Conservation (phyloP, 2,888 invertebrate species). For the Seladonia tumulorum region DNA sequence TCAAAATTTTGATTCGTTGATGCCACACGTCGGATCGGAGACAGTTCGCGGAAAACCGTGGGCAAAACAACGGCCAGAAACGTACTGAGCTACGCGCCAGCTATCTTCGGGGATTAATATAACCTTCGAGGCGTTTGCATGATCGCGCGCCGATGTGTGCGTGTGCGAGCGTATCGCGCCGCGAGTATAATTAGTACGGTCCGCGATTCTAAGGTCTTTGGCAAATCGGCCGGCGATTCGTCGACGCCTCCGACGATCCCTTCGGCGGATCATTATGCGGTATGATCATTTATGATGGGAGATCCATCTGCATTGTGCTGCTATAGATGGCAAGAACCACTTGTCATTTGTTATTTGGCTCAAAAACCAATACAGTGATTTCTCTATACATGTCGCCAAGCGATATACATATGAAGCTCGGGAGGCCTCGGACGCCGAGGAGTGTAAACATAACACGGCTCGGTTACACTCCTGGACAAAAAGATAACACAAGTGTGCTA, state of each 20-base stretch:
- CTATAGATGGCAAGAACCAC: no score
- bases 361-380: no score
- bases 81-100: slow-evolving; percentile 78
- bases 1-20: not conserved
- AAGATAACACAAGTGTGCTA: no score
- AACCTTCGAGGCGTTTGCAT: slow-evolving; percentile 77
- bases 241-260: not conserved
- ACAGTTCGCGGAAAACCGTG: slow-evolving; percentile 47
- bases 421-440: no score
- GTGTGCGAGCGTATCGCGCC: slow-evolving; percentile 59
- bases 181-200: slow-evolving; percentile 81
- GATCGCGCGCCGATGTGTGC: slow-evolving; percentile 50
- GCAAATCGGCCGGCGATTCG: slow-evolving; percentile 61
- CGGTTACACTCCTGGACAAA: no score
- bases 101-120: slow-evolving; percentile 81
- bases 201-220: slow-evolving; percentile 73
- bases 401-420: no score
- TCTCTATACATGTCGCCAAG: no score
- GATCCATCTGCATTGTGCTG: not conserved
- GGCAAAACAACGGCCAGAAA: slow-evolving; percentile 68
- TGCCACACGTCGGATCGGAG: not conserved
- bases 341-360: no score
- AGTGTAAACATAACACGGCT: no score
- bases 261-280: not conserved
- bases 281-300: not conserved